Evolutionary conservation across 1,140 invertebrate genomes (phyloP), one percentile per base, ranked within the genome.

Genomic region (Sminthurides bifidus): DNA sequence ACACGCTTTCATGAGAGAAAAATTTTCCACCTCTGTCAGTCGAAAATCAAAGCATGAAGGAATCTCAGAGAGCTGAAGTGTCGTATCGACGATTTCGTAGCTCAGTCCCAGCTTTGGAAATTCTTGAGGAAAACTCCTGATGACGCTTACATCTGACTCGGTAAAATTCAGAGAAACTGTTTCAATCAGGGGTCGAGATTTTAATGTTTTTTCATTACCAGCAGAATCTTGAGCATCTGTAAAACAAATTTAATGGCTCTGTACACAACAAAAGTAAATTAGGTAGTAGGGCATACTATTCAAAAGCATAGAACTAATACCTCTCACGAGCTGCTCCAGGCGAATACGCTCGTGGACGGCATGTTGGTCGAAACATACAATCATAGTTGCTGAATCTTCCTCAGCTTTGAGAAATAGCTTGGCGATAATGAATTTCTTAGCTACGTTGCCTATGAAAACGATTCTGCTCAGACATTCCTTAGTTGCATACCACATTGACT

Each of bases 351-450:
- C 83, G 70, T 84, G 78, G 23, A 82, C 81, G 46, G 83, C 83
- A 73, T 85, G 83, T 67, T 85, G 83, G 71, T 85, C 83, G 67
- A 85, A 79, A 27, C 83, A 62, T 3, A 82, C 73, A 17, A 84
- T 35, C 30, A 45, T n/a, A 21, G 24, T 35, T 43, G 26, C 48
- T 48, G 23, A n/a, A 12, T 63, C 65, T 10, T 45, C 35, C 29
- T 40, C 46, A 30, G 45, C 15, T 26, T 48, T 45, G 26, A 52
- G 58, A 46, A 56, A 68, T 46, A 73, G 58, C 48, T 68, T 66
- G 40, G 70, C 67, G 17, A 75, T 74, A 67, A 84, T 83, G 68
- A 83, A 84, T 70, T 83, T 84, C 24, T 71, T 69, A 68, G 84
- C 82, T 6, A 82, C 67, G 70, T 83, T 81, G 12, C 77, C 76